Evolutionary conservation across 2,113 vertebrate species (phyloP).

Genomic region (Gobius niger): DNA sequence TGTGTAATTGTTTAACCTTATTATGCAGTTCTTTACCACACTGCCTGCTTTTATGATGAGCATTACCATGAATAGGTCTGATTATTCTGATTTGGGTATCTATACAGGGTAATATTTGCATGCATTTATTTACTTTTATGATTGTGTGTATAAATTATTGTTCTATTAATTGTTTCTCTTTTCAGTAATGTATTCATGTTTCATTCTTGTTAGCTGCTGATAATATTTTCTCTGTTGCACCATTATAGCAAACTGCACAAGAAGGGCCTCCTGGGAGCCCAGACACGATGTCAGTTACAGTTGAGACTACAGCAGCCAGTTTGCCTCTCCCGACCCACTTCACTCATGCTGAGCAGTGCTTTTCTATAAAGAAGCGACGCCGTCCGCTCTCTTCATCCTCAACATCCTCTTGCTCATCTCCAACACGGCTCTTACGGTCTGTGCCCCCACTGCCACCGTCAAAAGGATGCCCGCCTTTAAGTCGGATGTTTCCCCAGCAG

Average conservation of each 20-base stretch:
- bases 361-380: conserved; percentile 83
- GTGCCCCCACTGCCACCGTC: conserved; percentile 80
- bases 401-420: conserved; percentile 63
- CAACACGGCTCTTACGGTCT: conserved; percentile 56
- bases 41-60: no score
- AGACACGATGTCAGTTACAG: conserved; percentile 74
- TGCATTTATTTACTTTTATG: not conserved
- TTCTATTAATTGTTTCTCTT: not conserved
- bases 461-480: conserved; percentile 79
- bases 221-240: conserved; percentile 2
- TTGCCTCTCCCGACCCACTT: conserved; percentile 82
- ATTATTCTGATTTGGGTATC: no score
- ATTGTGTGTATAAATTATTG: not conserved
- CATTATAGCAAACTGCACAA: conserved; percentile 35
- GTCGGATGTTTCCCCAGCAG: conserved; percentile 80
- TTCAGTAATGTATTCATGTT: not conserved
- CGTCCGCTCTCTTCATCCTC: conserved; percentile 72
- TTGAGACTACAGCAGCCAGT: conserved; percentile 68
- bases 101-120: no score
- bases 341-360: conserved; percentile 82
- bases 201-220: not conserved
- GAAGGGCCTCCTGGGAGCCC: conserved; percentile 4
- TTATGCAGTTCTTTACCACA: no score
- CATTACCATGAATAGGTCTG: not conserved
- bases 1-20: no score